Evolutionary conservation across 2,888 invertebrate genomes (phyloP).

Genomic region (Drosophila rellima): DNA sequence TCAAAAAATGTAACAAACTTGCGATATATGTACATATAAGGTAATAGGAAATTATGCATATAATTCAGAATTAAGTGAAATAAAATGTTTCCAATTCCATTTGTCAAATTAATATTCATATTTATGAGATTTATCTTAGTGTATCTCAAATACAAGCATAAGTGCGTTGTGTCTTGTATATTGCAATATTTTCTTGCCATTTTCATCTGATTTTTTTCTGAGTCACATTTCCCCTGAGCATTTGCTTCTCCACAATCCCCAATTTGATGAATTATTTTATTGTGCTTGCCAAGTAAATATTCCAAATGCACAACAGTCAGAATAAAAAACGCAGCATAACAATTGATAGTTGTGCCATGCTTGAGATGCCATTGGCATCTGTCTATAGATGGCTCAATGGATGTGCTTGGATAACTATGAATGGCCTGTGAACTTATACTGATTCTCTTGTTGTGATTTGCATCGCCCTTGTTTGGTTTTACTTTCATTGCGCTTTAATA

Average conservation of each 20-base stretch:
- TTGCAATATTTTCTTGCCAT: constrained; percentile 45
- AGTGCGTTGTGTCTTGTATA: constrained; percentile 13
- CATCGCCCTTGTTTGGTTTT: constrained; percentile 32
- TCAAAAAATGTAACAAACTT: not conserved
- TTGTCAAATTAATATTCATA: constrained; percentile 5
- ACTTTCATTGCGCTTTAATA: constrained; percentile 30
- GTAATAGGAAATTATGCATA: not conserved
- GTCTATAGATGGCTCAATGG: not conserved
- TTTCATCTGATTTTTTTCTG: constrained; percentile 39
- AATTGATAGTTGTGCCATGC: constrained; percentile 57
- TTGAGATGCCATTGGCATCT: constrained; percentile 28
- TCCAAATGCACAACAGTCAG: constrained; percentile 67
- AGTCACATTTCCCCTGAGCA: constrained; percentile 43
- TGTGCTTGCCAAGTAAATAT: constrained; percentile 61
- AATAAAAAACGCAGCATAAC: constrained; percentile 42
- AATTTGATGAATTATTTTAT: constrained; percentile 60
- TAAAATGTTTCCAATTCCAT: constrained; percentile 1
- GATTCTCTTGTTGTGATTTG: constrained; percentile 4
- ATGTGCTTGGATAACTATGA: not conserved
- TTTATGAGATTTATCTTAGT: not conserved
- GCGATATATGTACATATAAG: too few relatives aligned
- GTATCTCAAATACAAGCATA: constrained; percentile 3
- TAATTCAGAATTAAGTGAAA: not conserved
- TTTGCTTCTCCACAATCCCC: constrained; percentile 6
- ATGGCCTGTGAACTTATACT: not conserved